Base-by-base conservation (phyloP, 2,797 vertebrate species). In the Synaphobranchus kaupii region DNA sequence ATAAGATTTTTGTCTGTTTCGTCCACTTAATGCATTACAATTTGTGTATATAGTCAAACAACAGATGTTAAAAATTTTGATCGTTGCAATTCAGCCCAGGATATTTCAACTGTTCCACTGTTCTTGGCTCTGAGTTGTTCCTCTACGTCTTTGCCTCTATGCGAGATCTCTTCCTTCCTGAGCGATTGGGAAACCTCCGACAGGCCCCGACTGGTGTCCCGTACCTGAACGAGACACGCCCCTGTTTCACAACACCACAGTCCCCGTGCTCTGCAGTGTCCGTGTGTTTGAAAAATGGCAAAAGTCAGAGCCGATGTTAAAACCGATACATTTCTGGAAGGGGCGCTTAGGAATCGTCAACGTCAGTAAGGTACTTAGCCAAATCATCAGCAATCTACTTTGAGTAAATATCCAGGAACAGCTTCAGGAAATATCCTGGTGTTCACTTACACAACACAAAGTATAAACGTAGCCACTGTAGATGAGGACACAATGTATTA, bases 151-250 rank as follows among this genome's bases (percentile, higher is more conserved):
- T 73, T 39, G 13, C 15, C 20, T 34, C 73, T 44, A 3, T 28
- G 44, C 25, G 17, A 80, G 39, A 47, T 9, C 76, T 25, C 76
- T 34, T 28, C n/a, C 44, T 44, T 80, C 76, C 44, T 9, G 17
- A 87, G 89, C n/a, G 78, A 92, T 86, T 90, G 86, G 88, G 63
- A 84, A 91, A 94, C 89, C 84, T 90, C 13, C 78, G 88, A 93
- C 96, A 96, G 87, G 95, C 88, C 87, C 83, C 58, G n/a, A 68
- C 84, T 87, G 84, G 89, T 90, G 76, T 86, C 44, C 52, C 66
- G 88, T 92, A 94, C 93, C 94, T 95, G 92, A 86, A 91, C 87
- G 90, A 90, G 89, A 89, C 90, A 92, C 92, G 88, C 89, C 86
- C 88, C 34, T 89, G 87, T 91, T 91, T 78, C 91, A 90, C 91